phyloP scores from a whole-genome alignment of 2,888 invertebrate genomes.

The Actias luna region DNA sequence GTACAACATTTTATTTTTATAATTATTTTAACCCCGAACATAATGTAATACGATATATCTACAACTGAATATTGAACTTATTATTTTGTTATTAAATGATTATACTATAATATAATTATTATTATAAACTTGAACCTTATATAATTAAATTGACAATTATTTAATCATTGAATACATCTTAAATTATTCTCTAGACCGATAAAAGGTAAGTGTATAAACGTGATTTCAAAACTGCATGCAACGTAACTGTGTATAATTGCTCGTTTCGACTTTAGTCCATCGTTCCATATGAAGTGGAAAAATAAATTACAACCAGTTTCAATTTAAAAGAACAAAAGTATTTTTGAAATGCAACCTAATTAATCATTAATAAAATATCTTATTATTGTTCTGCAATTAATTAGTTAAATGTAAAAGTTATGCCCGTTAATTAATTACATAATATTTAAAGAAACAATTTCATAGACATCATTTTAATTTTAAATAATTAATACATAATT shows the following conservation, averaged over 20 bases:
- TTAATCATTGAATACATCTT: background rate
- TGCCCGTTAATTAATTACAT: conserved; percentile 1
- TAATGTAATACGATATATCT: conserved; percentile 4
- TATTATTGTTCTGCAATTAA: background rate
- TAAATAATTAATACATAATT: background rate
- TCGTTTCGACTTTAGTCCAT: conserved; percentile 8
- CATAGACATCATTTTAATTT: conserved; percentile 1
- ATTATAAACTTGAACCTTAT: conserved; percentile 4
- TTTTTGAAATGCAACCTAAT: background rate
- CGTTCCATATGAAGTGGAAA: conserved; percentile 12
- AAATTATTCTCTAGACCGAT: background rate
- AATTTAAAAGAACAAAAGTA: conserved; percentile 11
- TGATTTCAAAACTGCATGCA: conserved; percentile 5
- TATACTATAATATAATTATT: background rate
- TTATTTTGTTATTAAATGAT: background rate
- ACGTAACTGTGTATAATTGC: conserved; percentile 18
- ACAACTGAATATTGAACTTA: conserved; percentile 3
- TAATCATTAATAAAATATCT: conserved; percentile 4
- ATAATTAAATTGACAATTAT: conserved; percentile 3
- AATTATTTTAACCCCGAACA: conserved; percentile 4
- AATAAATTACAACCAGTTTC: conserved; percentile 16
- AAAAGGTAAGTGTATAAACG: background rate
- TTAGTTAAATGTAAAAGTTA: conserved; percentile 4
- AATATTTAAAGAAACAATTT: background rate
- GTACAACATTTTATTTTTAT: conserved; percentile 16